Conservation (phyloP, 1,140 invertebrate genomes). For the Brevipalpus yothersi region DNA sequence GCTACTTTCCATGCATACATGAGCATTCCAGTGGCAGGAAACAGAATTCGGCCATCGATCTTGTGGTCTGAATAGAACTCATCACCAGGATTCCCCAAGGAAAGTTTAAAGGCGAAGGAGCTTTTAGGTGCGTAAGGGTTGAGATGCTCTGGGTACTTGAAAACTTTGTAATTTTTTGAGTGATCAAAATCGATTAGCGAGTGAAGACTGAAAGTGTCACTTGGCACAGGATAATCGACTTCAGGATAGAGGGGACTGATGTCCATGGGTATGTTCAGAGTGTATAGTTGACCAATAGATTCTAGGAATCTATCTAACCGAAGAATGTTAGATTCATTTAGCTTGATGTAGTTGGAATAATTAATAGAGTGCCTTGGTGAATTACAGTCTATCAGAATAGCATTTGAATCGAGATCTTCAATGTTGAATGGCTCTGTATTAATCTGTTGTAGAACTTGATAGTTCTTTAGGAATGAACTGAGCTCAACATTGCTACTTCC, state of each 20-base stretch:
- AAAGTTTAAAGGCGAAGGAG: constrained; percentile 20
- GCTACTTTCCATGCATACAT: constrained; percentile 71
- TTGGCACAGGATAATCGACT: constrained; percentile 53
- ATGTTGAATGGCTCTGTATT: background rate
- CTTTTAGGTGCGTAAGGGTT: background rate
- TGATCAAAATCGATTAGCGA: constrained; percentile 78
- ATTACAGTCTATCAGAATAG: background rate
- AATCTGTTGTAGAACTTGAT: no score
- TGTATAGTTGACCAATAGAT: no score
- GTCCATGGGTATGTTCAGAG: no score
- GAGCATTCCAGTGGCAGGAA: constrained; percentile 85
- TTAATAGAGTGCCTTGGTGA: background rate
- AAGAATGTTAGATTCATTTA: background rate
- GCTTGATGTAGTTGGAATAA: no score
- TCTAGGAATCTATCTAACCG: background rate
- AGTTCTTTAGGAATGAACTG: no score
- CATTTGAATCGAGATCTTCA: background rate
- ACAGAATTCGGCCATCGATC: constrained; percentile 78
- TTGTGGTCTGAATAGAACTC: constrained; percentile 55
- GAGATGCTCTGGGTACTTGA: constrained; percentile 27
- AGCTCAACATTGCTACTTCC: no score
- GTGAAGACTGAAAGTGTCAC: constrained; percentile 60
- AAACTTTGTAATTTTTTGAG: constrained; percentile 43
- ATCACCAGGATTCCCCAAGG: constrained; percentile 46
- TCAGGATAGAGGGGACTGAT: constrained; percentile 38